These are phyloP conservation scores for Eilema griseolum DNA, from an alignment of 2,888 invertebrate species.

Conservation along the genomic window DNA sequence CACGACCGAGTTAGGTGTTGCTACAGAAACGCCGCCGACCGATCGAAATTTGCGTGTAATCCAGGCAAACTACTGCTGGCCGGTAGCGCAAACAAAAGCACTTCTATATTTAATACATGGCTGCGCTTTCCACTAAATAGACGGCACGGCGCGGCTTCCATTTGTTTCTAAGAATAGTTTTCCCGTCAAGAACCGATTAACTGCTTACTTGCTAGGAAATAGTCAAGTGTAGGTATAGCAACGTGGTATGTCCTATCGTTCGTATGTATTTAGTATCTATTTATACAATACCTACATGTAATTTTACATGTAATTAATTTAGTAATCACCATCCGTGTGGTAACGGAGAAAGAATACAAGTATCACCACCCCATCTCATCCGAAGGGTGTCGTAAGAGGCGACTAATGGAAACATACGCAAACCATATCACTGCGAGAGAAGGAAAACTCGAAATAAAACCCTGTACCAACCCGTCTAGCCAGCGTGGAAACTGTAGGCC, in stretches of 20 bases:
- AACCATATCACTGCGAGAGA: too few relatives aligned
- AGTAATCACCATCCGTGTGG: too few relatives aligned
- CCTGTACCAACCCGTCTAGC: too few relatives aligned
- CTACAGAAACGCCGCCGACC: slow-evolving; percentile 45
- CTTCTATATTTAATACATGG: background rate
- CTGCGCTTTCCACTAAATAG: background rate
- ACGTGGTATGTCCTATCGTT: background rate
- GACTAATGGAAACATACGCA: too few relatives aligned
- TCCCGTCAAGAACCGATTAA: background rate
- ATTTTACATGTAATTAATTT: too few relatives aligned
- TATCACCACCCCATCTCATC: too few relatives aligned
- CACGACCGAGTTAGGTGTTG: slow-evolving; percentile 58
- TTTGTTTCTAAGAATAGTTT: background rate
- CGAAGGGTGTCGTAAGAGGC: too few relatives aligned
- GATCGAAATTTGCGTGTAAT: slow-evolving; percentile 46
- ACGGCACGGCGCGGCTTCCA: background rate
- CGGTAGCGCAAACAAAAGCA: background rate
- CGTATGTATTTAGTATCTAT: too few relatives aligned
- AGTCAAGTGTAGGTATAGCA: background rate
- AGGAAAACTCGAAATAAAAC: too few relatives aligned
- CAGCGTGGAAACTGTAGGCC: too few relatives aligned
- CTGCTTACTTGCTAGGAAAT: background rate
- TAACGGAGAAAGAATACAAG: too few relatives aligned
- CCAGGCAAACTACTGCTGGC: slow-evolving; percentile 12
- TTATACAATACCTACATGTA: too few relatives aligned